A percentile compares a stretch with the other conserved stretches of the same genome.
These are phyloP conservation scores for Sebastes elongatus DNA, from an alignment of 2,797 vertebrate species.

Conservation along the genomic window DNA sequence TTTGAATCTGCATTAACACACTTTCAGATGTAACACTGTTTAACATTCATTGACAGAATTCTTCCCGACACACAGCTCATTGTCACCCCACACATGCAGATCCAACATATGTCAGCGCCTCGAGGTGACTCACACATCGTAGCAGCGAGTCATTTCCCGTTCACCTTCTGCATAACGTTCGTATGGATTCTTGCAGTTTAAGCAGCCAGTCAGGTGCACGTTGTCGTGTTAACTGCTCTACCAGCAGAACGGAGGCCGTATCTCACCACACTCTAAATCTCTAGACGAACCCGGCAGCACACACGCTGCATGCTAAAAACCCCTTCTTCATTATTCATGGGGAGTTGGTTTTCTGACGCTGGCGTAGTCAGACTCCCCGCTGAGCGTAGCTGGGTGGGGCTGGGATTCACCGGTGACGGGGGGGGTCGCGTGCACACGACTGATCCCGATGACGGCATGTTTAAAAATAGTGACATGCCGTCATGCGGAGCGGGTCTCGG, in stretches of 20 bases:
- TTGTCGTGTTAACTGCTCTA: constrained; percentile 28
- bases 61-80: not conserved
- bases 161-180: constrained; percentile 12
- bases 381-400: constrained; percentile 44
- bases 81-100: not conserved
- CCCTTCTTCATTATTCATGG: constrained; percentile 71
- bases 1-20: not conserved
- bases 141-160: constrained; percentile 18
- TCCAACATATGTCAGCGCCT: not conserved
- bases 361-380: constrained; percentile 45
- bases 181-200: constrained; percentile 20
- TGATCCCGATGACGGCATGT: constrained; percentile 71
- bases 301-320: constrained; percentile 54
- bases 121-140: constrained; percentile 3
- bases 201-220: constrained; percentile 35
- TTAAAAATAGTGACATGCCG: constrained; percentile 78
- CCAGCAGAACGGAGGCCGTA: constrained; percentile 11
- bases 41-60: constrained; percentile 10
- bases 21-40: not conserved
- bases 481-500: constrained; percentile 61
- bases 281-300: constrained; percentile 17
- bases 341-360: constrained; percentile 45
- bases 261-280: constrained; percentile 26
- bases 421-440: constrained; percentile 20
- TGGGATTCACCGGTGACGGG: constrained; percentile 12